Evolutionary conservation across 2,888 invertebrate species (phyloP).

Genomic region (Zygogramma bicolorata): DNA sequence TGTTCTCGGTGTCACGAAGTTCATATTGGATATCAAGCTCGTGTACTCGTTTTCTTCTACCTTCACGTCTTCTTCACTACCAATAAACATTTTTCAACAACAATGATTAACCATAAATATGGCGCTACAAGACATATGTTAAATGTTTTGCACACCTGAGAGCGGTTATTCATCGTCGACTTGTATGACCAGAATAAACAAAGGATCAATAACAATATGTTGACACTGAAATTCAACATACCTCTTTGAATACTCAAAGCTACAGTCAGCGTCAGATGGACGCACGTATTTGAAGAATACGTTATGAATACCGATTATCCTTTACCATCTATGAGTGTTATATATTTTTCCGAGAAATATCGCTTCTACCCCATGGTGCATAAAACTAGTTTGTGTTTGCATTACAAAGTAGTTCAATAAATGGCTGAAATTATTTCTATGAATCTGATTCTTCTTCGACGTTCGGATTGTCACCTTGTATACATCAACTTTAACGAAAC

Average conservation of each 20-base stretch:
- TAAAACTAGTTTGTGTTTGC: too few relatives aligned
- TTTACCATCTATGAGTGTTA: too few relatives aligned
- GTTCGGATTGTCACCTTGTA: too few relatives aligned
- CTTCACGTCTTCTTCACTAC: background rate
- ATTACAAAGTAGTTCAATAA: too few relatives aligned
- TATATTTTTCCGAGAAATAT: too few relatives aligned
- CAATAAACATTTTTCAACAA: background rate
- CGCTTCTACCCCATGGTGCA: too few relatives aligned
- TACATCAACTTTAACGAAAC: too few relatives aligned
- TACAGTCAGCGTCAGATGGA: background rate
- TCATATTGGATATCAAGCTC: too few relatives aligned
- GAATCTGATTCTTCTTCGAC: too few relatives aligned
- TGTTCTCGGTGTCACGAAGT: too few relatives aligned
- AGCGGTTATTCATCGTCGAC: slow-evolving; percentile 1
- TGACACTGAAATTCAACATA: background rate
- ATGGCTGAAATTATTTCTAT: too few relatives aligned
- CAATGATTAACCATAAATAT: background rate
- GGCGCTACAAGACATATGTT: background rate
- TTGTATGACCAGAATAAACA: slow-evolving; percentile 17
- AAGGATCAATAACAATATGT: slow-evolving; percentile 8
- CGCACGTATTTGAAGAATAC: background rate
- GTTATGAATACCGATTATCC: background rate
- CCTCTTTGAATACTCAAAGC: background rate
- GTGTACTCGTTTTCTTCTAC: too few relatives aligned
- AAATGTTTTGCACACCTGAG: slow-evolving; percentile 16